Evolutionary conservation across 2,888 invertebrate species (phyloP).

Genomic region (Chloroclystis v-ata): DNA sequence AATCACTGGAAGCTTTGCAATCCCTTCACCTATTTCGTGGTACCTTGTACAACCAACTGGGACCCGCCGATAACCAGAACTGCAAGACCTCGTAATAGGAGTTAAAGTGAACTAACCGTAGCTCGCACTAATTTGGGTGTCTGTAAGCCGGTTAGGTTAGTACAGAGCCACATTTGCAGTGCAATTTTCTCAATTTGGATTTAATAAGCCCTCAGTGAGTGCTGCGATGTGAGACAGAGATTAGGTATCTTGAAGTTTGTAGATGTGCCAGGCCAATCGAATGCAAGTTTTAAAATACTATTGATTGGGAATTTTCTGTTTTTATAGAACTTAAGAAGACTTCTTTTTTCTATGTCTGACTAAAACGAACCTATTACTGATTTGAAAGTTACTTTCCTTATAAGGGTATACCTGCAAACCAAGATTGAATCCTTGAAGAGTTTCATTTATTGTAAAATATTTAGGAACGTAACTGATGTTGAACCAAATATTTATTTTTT

Average conservation of each 20-base stretch:
- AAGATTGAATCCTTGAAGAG: too few species aligned
- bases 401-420: too few species aligned
- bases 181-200: constrained; percentile 77
- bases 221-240: constrained; percentile 54
- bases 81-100: constrained; percentile 31
- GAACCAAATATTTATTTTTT: too few species aligned
- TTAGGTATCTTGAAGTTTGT: constrained; percentile 28
- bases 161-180: constrained; percentile 71
- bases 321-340: too few species aligned
- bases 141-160: constrained; percentile 62
- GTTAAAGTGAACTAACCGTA: constrained; percentile 22
- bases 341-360: too few species aligned
- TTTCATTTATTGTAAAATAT: too few species aligned
- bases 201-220: constrained; percentile 67
- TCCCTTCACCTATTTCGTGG: constrained; percentile 27
- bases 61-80: constrained; percentile 30
- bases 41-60: constrained; percentile 28
- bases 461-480: too few species aligned
- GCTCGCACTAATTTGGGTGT: constrained; percentile 37
- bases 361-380: too few species aligned
- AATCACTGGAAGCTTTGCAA: too few species aligned
- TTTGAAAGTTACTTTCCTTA: too few species aligned
- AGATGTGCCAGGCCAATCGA: constrained; percentile 19
- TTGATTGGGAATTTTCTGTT: background rate
- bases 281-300: background rate